A percentile compares a stretch with the other conserved stretches of the same genome.
Conservation (phyloP, 2,888 invertebrate species). For the Tipula confusa region DNA sequence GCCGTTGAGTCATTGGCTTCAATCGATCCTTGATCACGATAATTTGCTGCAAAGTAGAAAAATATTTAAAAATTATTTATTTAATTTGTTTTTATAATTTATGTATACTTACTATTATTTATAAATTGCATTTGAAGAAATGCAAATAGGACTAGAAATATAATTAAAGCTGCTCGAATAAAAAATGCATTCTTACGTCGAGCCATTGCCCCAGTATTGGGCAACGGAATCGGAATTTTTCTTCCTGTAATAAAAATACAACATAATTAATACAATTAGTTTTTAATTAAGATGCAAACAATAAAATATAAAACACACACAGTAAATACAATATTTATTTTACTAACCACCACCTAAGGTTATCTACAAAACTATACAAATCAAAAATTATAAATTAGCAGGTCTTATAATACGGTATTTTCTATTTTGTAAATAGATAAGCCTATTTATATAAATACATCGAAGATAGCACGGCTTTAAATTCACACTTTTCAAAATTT, state of each 20-base stretch:
- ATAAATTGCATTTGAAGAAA: constrained; percentile 49
- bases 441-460: too few species aligned
- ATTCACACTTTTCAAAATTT: too few species aligned
- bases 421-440: too few species aligned
- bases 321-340: too few species aligned
- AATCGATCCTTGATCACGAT: constrained; percentile 50
- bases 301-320: background rate
- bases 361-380: too few species aligned
- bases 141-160: constrained; percentile 47
- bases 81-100: background rate
- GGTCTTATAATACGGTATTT: too few species aligned
- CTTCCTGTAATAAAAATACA: constrained; percentile 39
- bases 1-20: constrained; percentile 68
- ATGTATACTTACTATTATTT: constrained; percentile 45
- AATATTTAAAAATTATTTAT: background rate
- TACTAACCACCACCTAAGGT: background rate
- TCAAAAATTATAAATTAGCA: too few species aligned
- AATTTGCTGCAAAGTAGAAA: constrained; percentile 41
- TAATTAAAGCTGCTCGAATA: constrained; percentile 45
- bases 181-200: constrained; percentile 48
- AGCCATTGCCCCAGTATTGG: constrained; percentile 49
- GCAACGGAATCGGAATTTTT: constrained; percentile 47
- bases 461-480: too few species aligned
- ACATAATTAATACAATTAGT: background rate
- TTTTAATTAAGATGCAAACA: too few species aligned